Conservation (phyloP, 2,888 invertebrate species). For the Sinodicranocentrus sp. region DNA sequence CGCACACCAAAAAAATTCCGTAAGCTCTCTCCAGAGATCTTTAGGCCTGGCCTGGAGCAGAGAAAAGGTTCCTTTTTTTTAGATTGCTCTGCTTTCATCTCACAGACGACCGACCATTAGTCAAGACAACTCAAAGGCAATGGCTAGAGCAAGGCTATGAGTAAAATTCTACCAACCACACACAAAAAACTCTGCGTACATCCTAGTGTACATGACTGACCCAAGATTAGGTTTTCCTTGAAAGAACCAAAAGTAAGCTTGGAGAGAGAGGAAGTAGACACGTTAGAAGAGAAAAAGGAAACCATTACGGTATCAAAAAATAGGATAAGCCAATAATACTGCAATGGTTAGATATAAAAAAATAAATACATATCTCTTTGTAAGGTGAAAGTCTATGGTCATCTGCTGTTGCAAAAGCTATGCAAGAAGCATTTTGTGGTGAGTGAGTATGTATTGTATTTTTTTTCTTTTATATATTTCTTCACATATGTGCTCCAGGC, state of each 20-base stretch:
- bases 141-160: not conserved
- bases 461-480: not conserved
- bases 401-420: not conserved
- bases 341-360: not conserved
- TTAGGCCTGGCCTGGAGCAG: conserved; percentile 31
- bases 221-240: conserved; percentile 47
- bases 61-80: conserved; percentile 43
- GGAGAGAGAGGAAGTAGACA: conserved; percentile 2
- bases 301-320: conserved; percentile 48
- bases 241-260: not conserved
- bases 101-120: conserved; percentile 57
- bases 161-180: conserved; percentile 39
- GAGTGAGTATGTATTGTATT: conserved; percentile 2
- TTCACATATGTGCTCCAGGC: not conserved
- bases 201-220: conserved; percentile 32
- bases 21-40: conserved; percentile 31
- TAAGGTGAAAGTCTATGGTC: not conserved
- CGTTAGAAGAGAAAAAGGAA: conserved; percentile 14
- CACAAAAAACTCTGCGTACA: not conserved
- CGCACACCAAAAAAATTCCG: not conserved
- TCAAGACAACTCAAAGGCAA: conserved; percentile 43
- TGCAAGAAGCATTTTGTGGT: not conserved
- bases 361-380: not conserved
- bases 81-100: conserved; percentile 61
- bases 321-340: conserved; percentile 40